Evolutionary conservation across 2,888 invertebrate species (phyloP), one percentile per base, ranked within the genome.

Genomic region (Drosophila cyrtoloma): DNA sequence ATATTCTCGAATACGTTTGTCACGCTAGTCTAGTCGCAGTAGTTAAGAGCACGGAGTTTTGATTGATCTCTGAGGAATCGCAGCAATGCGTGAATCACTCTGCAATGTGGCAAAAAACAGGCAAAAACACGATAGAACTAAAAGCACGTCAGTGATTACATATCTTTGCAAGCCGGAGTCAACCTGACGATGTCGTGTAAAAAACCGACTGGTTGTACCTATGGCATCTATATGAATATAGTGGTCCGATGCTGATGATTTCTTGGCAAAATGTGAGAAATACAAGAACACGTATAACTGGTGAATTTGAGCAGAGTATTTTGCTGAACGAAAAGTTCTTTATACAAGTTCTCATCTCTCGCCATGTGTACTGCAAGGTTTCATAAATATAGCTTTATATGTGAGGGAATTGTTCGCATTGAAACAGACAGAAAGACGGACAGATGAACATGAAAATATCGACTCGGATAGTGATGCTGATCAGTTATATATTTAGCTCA

Each of bases 51-150:
- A 35, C 16, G n/a, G n/a, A 71, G 51, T 44, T 61, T 60, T 66
- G 73, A 74, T 61, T 56, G 44, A 61, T 73, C 59, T 66, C 44
- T n/a, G 30, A 42, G 55, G 22, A 37, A 57, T 37, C 26, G 37
- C 59, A 50, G 47, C 35, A 60, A 33, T 70, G 71, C 56, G 50
- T 71, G 60, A 70, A 60, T 71, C 60, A 71, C 42, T 35, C 58
- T 30, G 37, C 53, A 30, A 32, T 53, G 26, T 32, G n/a, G 28
- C 30, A 33, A 32, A 32, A 26, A 6, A 12, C 5, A 3, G 47
- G 26, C 10, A 28, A 37, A 28, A 57, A n/a, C 22, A 5, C 14
- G 3, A 22, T 12, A 1, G 12, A 44, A 6, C 44, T 12, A 12
- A 14, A 22, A 12, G 12, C 44, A 6, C 12, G 44, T 0, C 22